phyloP scores from a whole-genome alignment of 1,140 invertebrate genomes.

The Drosophila albomicans region DNA sequence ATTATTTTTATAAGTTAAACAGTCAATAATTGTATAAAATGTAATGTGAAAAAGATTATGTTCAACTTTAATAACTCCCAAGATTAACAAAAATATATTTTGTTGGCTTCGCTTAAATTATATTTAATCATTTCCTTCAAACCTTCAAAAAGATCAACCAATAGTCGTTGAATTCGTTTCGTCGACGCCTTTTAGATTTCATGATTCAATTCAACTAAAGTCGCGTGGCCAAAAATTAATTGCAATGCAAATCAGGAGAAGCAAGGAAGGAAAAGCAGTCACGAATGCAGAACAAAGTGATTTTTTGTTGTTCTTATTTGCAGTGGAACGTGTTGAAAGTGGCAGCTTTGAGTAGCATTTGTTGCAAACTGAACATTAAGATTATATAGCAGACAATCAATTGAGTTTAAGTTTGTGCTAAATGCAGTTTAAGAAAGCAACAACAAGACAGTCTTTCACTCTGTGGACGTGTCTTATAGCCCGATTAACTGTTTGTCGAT shows the following conservation, averaged over 20 bases:
- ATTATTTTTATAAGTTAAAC: too few species aligned
- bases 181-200: conserved; percentile 34
- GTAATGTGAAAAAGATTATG: too few species aligned
- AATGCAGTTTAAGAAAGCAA: conserved; percentile 1
- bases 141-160: conserved; percentile 38
- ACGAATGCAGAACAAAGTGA: conserved; percentile 58
- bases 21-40: too few species aligned
- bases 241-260: conserved; percentile 62
- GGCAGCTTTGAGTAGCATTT: conserved; percentile 7
- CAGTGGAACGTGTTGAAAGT: conserved; percentile 59
- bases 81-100: too few species aligned
- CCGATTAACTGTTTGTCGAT: conserved; percentile 61
- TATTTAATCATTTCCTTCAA: neutral
- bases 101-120: too few species aligned
- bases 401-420: neutral
- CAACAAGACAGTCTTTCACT: neutral
- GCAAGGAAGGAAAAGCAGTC: conserved; percentile 51
- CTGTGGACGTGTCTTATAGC: neutral
- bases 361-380: conserved; percentile 23
- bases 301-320: neutral
- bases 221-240: conserved; percentile 76
- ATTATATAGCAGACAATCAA: conserved; percentile 22
- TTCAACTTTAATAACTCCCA: too few species aligned
- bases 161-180: conserved; percentile 5
- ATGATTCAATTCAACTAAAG: conserved; percentile 43